Base-by-base conservation (phyloP, 2,113 vertebrate species). In the Aleadryas rufinucha region DNA sequence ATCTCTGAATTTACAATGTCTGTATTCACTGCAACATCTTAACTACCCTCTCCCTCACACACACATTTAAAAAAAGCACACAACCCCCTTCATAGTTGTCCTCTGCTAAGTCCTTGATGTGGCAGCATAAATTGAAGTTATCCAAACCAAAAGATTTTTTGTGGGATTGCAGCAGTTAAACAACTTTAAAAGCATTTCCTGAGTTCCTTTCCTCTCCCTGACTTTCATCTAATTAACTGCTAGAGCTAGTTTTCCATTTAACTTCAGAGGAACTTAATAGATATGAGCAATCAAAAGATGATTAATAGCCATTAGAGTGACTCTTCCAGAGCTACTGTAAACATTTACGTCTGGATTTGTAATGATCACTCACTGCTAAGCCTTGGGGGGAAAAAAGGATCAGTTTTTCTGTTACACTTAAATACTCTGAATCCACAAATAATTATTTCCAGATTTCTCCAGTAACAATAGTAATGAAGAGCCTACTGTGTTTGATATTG, bases 331-430 rank as follows among this genome's bases (percentile, higher is more conserved):
- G 84, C 71, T 93, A 87, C 85, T 77, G 68, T 80, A 92, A 96
- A 97, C n/a, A 60, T 76, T 92, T 95, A 90, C 54, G 81, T 80
- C 93, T 81, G 56, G 37, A 91, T 91, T 65, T 83, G 72, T 64
- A 81, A 94, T 60, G 44, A 91, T 94, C 77, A 86, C 59, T 91
- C 91, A 79, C 57, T 78, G 13, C 35, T 84, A 52, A 85, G 49
- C 60, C 24, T 69, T 33, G 33, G 21, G 15, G 13, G 74, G 4
- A 42, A 53, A 77, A 92, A 90, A 37, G 14, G 9, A 66, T 76
- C 21, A 22, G 19, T 69, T 94, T 66, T 94, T 88, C 8, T 44
- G 27, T 33, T 76, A 61, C 22, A 57, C 26, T 89, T 94, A 87
- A 81, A 87, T 45, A 61, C 8, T 52, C 30, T 28, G 59, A 39